Percentiles rank a stretch among this genome's conserved stretches.
Conservation (phyloP, 2,113 vertebrate genomes). For the Myotis brandtii region DNA sequence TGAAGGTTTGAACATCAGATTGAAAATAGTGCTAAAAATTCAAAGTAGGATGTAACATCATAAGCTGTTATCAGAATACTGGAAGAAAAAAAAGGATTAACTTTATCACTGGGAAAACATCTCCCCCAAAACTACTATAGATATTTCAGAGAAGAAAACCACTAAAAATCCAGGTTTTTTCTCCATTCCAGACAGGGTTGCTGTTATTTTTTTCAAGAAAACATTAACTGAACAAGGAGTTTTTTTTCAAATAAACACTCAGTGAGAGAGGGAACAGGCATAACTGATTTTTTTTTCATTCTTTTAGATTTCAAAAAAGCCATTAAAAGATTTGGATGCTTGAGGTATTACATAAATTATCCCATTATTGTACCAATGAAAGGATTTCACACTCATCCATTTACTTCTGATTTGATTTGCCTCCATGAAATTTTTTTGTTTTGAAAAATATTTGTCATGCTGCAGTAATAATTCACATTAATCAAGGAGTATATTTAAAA, state of each 20-base stretch:
- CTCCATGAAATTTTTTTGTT: constrained; percentile 74
- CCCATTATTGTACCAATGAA: constrained; percentile 63
- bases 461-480: constrained; percentile 59
- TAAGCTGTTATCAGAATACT: constrained; percentile 40
- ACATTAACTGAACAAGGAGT: constrained; percentile 57
- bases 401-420: constrained; percentile 67
- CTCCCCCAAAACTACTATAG: neutral
- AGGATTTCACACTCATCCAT: constrained; percentile 59
- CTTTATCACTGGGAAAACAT: constrained; percentile 46
- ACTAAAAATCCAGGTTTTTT: constrained; percentile 52
- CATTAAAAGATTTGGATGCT: constrained; percentile 70
- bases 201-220: constrained; percentile 72
- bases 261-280: constrained; percentile 11
- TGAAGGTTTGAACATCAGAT: neutral
- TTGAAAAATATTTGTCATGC: constrained; percentile 64
- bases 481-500: constrained; percentile 67
- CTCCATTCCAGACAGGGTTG: constrained; percentile 49
- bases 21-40: neutral
- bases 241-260: constrained; percentile 69
- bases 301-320: constrained; percentile 71
- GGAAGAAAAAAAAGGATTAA: constrained; percentile 17
- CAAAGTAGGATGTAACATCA: neutral
- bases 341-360: constrained; percentile 72
- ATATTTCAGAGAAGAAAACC: constrained; percentile 59
- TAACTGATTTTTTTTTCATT: constrained; percentile 71